phyloP scores from a whole-genome alignment of 2,113 vertebrate species.

The Pedetes capensis region DNA sequence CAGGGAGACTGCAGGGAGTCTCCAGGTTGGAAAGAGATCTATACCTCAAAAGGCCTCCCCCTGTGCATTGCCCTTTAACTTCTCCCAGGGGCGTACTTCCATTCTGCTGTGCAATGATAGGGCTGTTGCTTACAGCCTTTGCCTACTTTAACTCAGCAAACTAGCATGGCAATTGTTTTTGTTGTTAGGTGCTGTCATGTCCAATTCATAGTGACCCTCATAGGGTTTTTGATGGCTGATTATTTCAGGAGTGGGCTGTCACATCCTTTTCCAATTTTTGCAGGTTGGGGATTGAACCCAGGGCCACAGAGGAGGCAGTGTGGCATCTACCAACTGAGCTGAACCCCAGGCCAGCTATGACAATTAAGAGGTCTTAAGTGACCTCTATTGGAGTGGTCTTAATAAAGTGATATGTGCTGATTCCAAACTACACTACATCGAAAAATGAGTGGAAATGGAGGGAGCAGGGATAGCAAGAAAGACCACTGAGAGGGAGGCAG shows the following conservation, averaged over 20 bases:
- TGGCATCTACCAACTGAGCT: too few species aligned
- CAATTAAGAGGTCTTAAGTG: background rate
- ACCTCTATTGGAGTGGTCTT: background rate
- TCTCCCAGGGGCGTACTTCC: background rate
- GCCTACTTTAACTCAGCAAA: constrained; percentile 13
- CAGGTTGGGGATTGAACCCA: too few species aligned
- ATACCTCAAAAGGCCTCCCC: background rate
- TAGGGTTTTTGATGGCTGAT: too few species aligned
- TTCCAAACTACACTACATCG: background rate
- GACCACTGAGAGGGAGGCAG: background rate
- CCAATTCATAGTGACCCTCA: too few species aligned
- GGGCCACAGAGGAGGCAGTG: too few species aligned
- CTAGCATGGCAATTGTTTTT: too few species aligned
- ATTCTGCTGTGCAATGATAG: background rate
- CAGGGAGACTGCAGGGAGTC: background rate
- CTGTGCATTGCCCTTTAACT: background rate
- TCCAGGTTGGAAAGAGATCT: background rate
- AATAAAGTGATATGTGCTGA: background rate
- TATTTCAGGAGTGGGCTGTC: too few species aligned
- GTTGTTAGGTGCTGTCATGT: too few species aligned
- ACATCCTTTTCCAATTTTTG: too few species aligned
- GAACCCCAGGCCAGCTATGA: too few species aligned
- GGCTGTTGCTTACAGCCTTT: background rate
- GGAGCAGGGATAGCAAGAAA: background rate
- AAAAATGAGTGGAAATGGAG: background rate